A percentile compares a stretch with the other conserved stretches of the same genome.
Conservation (phyloP, 2,113 vertebrate species). For the Spheniscus mendiculus region DNA sequence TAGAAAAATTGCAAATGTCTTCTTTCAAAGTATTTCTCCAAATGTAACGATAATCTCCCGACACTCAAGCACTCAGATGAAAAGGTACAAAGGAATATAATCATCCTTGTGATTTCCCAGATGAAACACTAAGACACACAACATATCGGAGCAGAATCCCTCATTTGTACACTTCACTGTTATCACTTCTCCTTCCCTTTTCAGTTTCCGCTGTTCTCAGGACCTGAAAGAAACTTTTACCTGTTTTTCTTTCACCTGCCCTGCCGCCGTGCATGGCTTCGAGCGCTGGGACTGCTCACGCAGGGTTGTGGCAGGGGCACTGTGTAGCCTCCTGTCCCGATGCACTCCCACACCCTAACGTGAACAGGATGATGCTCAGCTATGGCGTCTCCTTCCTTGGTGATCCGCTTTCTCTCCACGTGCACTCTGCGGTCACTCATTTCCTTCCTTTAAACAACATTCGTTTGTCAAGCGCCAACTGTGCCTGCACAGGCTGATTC, state of each 20-base stretch:
- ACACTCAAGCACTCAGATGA: background rate
- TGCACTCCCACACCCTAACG: fast-evolving
- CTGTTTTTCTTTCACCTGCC: background rate
- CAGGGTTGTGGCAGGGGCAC: background rate
- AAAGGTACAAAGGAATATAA: background rate
- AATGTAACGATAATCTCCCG: background rate
- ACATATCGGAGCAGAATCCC: fast-evolving
- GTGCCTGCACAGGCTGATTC: background rate
- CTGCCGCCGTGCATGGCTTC: fast-evolving
- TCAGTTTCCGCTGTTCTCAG: background rate
- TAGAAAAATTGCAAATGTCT: background rate
- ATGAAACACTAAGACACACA: background rate
- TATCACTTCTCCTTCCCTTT: background rate
- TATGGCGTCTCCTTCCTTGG: background rate
- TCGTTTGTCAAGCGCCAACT: background rate
- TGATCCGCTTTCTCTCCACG: background rate
- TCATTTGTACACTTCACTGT: background rate
- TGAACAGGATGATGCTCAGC: background rate
- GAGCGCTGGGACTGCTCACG: fast-evolving
- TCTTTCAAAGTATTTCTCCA: background rate
- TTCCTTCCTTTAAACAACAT: background rate
- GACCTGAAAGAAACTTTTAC: background rate
- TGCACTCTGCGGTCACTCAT: background rate
- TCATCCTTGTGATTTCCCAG: background rate
- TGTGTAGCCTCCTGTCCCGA: background rate